phyloP scores from a whole-genome alignment of 2,888 invertebrate species.

The Cantharis rustica region DNA sequence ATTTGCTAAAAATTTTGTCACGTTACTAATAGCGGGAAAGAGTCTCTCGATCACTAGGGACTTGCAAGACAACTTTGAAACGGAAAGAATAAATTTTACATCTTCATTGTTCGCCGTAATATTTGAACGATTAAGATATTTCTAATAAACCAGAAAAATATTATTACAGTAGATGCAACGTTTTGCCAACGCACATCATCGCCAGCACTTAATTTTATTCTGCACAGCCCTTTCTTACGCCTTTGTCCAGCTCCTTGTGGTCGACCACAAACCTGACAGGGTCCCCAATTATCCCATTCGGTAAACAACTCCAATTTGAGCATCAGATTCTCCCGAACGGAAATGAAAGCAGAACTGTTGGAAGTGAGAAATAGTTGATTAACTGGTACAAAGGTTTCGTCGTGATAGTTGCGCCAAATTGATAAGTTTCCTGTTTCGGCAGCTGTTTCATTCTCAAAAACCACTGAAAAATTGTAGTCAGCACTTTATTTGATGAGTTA shows the following conservation, averaged over 20 bases:
- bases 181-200: not conserved
- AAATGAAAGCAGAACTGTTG: conserved; percentile 52
- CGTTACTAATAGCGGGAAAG: conserved; percentile 57
- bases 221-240: conserved; percentile 59
- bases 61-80: conserved; percentile 55
- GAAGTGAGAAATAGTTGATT: conserved; percentile 56
- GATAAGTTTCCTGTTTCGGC: conserved; percentile 56
- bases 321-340: conserved; percentile 53
- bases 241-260: conserved; percentile 52
- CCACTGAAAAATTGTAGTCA: conserved; percentile 16
- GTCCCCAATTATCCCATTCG: conserved; percentile 61
- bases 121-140: not conserved
- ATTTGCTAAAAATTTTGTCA: conserved; percentile 58
- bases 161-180: not conserved
- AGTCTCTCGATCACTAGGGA: conserved; percentile 54
- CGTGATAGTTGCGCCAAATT: conserved; percentile 59
- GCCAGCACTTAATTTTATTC: conserved; percentile 51
- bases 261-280: conserved; percentile 58
- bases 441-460: conserved; percentile 25
- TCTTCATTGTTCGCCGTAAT: conserved; percentile 14
- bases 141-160: not conserved
- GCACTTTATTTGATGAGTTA: not conserved
- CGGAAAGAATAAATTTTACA: conserved; percentile 37
- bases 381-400: conserved; percentile 55
- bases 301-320: conserved; percentile 57